These are phyloP conservation scores for Bombyx mandarina DNA, from an alignment of 1,140 invertebrate genomes.

Conservation along the genomic window DNA sequence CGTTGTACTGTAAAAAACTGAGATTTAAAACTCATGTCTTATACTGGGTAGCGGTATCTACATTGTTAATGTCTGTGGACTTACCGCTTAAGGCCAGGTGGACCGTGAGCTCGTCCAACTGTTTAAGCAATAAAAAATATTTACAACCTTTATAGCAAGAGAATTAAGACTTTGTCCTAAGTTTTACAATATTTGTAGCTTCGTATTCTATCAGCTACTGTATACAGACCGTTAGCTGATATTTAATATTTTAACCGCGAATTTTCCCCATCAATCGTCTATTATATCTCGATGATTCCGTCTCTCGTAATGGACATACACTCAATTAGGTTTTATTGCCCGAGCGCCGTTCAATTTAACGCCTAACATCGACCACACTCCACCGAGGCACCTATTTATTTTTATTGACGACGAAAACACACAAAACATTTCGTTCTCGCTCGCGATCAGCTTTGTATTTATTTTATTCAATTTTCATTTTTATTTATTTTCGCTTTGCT, in stretches of 20 bases:
- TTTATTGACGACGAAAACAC: slow-evolving; percentile 37
- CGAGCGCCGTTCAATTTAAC: slow-evolving; percentile 57
- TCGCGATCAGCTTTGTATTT: slow-evolving; percentile 5
- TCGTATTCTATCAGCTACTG: too few species aligned
- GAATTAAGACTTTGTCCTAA: too few species aligned
- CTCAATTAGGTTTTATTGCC: slow-evolving; percentile 62
- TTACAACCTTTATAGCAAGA: too few species aligned
- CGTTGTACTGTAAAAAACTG: too few species aligned
- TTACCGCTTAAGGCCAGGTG: too few species aligned
- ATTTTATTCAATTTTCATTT: background rate
- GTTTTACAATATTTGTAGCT: too few species aligned
- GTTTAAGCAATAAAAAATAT: too few species aligned
- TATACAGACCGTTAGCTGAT: background rate
- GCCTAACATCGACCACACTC: slow-evolving; percentile 47
- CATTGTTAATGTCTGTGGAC: too few species aligned
- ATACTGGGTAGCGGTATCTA: too few species aligned
- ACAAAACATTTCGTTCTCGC: slow-evolving; percentile 3
- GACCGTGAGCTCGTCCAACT: too few species aligned
- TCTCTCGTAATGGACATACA: slow-evolving; percentile 54
- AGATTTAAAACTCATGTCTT: too few species aligned
- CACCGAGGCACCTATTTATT: slow-evolving; percentile 47
- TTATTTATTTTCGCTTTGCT: background rate
- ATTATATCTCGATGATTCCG: slow-evolving; percentile 31
- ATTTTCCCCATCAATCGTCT: slow-evolving; percentile 28
- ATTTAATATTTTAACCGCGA: too few species aligned